Evolutionary conservation across 2,888 invertebrate genomes (phyloP), one percentile per base, ranked within the genome.

Genomic region (Colletes collaris): DNA sequence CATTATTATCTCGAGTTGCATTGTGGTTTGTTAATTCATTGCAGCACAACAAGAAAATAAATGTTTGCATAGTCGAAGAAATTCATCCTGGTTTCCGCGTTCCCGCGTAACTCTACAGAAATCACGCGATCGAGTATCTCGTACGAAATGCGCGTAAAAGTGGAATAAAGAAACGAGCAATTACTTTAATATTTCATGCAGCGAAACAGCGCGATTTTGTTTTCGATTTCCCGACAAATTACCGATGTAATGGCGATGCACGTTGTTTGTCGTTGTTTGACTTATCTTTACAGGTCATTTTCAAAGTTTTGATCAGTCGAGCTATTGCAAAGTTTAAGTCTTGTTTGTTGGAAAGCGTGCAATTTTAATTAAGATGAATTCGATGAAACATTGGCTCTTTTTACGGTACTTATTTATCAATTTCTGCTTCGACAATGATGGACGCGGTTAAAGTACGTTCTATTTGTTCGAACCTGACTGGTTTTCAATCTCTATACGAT

Each of bases 51-150:
- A 0, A 27, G 16, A 59, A 53, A 49, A 46, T 6, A 60, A 53
- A 49, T 13, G n/a, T 60, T 65, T 65, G 40, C 49, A 55, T 73
- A 55, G 16, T 49, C 49, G 63, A 59, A 49, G 58, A 40, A 52
- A 63, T 49, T 44, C 16, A 40, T 46, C 5, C 19, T 1, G 0
- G 40, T 53, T 77, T 77, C 77, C 77, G 76, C 68, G 16, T 77
- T 75, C 77, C 67, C 16, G n/a, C 7, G 16, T 52, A 75, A 75
- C 44, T 10, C 52, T 46, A 5, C 40, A 65, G 35, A 62, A 55
- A 66, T 72, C 76, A 63, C 56, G 74, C 76, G 46, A 73, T 8
- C 2, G 4, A 19, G 70, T 59, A 16, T n/a, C 60, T 0, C 0
- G 4, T 27, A 50, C 19, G 52, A 65, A 75, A 52, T 50, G 2